phyloP scores from a whole-genome alignment of 2,113 vertebrate genomes.

The Oncorhynchus gorbuscha region DNA sequence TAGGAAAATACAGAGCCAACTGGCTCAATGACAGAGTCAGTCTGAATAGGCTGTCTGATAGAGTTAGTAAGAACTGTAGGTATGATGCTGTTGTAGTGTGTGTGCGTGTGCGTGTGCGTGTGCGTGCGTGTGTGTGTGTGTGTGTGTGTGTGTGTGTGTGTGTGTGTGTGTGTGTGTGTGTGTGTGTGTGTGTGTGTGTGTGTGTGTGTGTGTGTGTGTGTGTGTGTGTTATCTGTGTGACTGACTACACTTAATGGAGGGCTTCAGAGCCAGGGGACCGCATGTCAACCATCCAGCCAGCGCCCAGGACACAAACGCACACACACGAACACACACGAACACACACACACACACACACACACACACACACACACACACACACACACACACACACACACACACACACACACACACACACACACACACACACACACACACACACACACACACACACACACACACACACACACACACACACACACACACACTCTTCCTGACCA shows the following conservation, averaged over 20 bases:
- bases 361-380: too few species aligned
- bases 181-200: background rate
- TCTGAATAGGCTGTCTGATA: too few species aligned
- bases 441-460: too few species aligned
- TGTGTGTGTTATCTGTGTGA: background rate
- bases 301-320: background rate
- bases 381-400: too few species aligned
- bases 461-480: too few species aligned
- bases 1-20: too few species aligned
- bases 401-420: too few species aligned
- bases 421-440: too few species aligned
- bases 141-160: background rate
- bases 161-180: background rate
- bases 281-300: background rate
- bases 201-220: background rate
- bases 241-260: background rate
- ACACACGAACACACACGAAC: too few species aligned
- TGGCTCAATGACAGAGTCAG: too few species aligned
- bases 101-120: background rate
- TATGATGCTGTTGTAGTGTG: background rate
- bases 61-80: too few species aligned
- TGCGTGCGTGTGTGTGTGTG: background rate
- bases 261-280: background rate
- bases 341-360: too few species aligned
- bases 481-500: background rate